A percentile compares a stretch with the other conserved stretches of the same genome.
Evolutionary conservation across 2,888 invertebrate species (phyloP).

Genomic region (Lordiphosa andalusiaca): DNA sequence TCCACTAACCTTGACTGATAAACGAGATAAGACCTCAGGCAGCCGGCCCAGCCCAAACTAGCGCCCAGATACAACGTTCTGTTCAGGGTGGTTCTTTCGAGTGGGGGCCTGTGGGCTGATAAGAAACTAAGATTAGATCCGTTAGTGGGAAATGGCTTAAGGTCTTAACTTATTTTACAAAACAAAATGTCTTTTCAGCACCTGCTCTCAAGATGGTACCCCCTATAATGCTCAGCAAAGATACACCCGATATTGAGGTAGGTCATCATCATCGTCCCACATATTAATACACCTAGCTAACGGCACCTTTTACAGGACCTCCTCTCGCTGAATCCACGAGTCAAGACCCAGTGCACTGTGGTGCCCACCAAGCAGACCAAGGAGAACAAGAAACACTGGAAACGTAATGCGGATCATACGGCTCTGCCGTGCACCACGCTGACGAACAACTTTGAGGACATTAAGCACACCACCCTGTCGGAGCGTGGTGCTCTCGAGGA

Average conservation of each 20-base stretch:
- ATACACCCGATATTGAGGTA: slow-evolving; percentile 92
- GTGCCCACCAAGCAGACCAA: slow-evolving; percentile 94
- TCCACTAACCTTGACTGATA: slow-evolving; percentile 48
- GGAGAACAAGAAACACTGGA: slow-evolving; percentile 95
- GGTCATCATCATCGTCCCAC: slow-evolving; percentile 61
- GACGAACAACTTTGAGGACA: slow-evolving; percentile 95
- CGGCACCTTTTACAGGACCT: slow-evolving; percentile 86
- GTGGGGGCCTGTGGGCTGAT: neutral
- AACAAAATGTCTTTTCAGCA: neutral
- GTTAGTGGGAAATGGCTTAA: neutral
- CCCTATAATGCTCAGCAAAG: slow-evolving; percentile 84
- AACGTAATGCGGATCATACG: slow-evolving; percentile 92
- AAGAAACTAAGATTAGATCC: slow-evolving; percentile 4
- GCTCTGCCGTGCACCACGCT: slow-evolving; percentile 83
- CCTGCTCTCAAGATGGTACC: slow-evolving; percentile 76
- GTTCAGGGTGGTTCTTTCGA: slow-evolving; percentile 2
- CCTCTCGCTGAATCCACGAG: slow-evolving; percentile 91
- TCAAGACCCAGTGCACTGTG: slow-evolving; percentile 87
- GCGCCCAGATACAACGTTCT: slow-evolving; percentile 9
- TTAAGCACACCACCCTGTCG: slow-evolving; percentile 97
- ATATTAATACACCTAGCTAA: neutral
- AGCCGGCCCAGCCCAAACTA: slow-evolving; percentile 14
- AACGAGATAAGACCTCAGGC: slow-evolving; percentile 26
- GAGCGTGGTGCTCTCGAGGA: slow-evolving; percentile 96
- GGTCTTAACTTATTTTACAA: neutral